Evolutionary conservation across 2,113 vertebrate species (phyloP), one percentile per base, ranked within the genome.

Genomic region (Naja naja): DNA sequence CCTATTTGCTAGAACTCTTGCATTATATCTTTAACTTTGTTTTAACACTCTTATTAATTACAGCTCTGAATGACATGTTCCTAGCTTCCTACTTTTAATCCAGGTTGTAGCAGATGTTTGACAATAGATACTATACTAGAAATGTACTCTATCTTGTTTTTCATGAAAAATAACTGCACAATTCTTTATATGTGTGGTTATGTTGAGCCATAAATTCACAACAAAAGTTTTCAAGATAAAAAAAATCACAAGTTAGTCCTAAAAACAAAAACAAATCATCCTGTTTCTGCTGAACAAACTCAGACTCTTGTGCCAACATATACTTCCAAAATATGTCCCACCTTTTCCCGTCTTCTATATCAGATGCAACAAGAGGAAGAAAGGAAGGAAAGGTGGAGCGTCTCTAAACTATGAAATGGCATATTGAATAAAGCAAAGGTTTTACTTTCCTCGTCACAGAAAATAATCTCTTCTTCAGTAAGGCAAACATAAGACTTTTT

Each of bases 401-500:
- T 89, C 95, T 94, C 94, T 93, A 91, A 88, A 11, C 43, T 54
- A 47, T 64, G 94, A 95, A 93, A 49, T 93, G 69, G 81, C 93
- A 69, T 43, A 56, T 94, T 45, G 27, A 94, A 81, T 94, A 93
- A 85, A 94, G 86, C 89, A 91, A 91, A 94, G 91, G 87, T 94
- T 95, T 92, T 89, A 86, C 54, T 95, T 94, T 95, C 86, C 93
- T 96, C 92, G 93, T 88, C 91, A 93, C 89, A 93, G 95, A n/a
- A 91, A 90, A 88, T 90, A 54, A 92, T 94, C 94, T 94, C 94
- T 93, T 95, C 95, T 96, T 95, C 89, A 94, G 91, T 94, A 93
- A 90, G 94, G 94, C 22, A 94, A 90, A 95, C 93, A 86, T 94
- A 90, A 86, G 93, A 94, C 95, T 94, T 95, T 92, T 95, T 92